Base-by-base conservation (phyloP, 2,113 vertebrate genomes). In the Pitta sordida region DNA sequence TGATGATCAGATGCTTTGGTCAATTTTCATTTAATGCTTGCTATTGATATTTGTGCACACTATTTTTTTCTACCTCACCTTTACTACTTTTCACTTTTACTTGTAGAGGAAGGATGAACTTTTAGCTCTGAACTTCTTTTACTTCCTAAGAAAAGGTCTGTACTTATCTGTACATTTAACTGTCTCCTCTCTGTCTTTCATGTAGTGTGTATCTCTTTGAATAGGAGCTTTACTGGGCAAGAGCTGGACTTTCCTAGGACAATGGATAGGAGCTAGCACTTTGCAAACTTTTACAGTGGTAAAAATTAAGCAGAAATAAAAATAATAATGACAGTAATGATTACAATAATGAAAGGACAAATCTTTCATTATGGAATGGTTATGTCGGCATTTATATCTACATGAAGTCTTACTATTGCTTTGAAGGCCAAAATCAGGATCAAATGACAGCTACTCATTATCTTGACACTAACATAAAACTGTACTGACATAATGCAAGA, bases 381-480 rank as follows among this genome's bases (percentile, higher is more conserved):
- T 70, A 44, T 30, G 10, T 41, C 78, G 48, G 29, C 44, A 73
- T 64, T 84, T 82, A 62, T 86, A 93, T 82, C 90, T 94, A 36
- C 55, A 64, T 60, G 15, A 22, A 71, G 18, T 52, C 24, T 76
- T 86, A 39, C 23, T 48, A 64, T 26, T 68, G 36, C 55, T 93
- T 90, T 88, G 77, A 90, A 86, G 74, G 60, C 73, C 55, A 83
- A 92, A 93, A 88, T 82, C 73, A 90, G n/a, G 46, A 83, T 80
- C 52, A 86, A 70, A 52, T 71, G 80, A 85, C 85, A 95, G 51
- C 60, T 75, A 90, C 48, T 71, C 24, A 68, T 93, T 94, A 84
- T 81, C 77, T 88, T 84, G 88, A 89, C 69, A 86, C 36, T 93
- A 64, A 76, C 81, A 90, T 88, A 82, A 94, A 95, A 88, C 64